Conservation (phyloP, 1,140 invertebrate species). For the Propsilocerus akamusi region DNA sequence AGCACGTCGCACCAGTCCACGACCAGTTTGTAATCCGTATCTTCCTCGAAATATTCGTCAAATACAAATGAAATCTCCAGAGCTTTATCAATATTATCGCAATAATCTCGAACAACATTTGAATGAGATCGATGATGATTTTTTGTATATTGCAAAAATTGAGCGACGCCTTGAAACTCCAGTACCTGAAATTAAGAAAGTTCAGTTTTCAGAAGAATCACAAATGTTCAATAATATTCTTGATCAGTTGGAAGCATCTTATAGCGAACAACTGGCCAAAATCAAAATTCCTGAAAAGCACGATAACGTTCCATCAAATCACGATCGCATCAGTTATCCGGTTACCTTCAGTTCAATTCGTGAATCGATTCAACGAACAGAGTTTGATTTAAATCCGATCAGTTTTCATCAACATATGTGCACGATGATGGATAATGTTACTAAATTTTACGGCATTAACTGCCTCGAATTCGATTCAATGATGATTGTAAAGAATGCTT, state of each 20-base stretch:
- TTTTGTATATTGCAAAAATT: too few relatives aligned
- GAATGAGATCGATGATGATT: too few relatives aligned
- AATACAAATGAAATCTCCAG: slow-evolving; percentile 39
- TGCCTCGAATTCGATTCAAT: not conserved
- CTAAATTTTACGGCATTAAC: slow-evolving; percentile 12
- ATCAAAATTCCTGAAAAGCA: not conserved
- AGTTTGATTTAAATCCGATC: not conserved
- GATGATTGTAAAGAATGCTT: not conserved
- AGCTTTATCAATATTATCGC: too few relatives aligned
- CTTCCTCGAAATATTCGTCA: slow-evolving; percentile 83
- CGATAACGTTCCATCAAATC: not conserved
- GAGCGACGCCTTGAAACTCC: not conserved
- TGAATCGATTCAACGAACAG: not conserved
- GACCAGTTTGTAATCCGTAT: slow-evolving; percentile 24
- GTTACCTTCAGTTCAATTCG: not conserved
- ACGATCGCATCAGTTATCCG: not conserved
- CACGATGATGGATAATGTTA: slow-evolving; percentile 10
- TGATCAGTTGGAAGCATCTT: not conserved
- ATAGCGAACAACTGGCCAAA: not conserved
- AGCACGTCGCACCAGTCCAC: too few relatives aligned
- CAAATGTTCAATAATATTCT: not conserved
- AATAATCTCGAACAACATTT: too few relatives aligned
- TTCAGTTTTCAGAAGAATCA: not conserved
- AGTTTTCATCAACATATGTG: not conserved
- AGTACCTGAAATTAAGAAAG: not conserved